Conservation (phyloP, 64 coral and sea anemone genomes). For the Actinia equina region DNA sequence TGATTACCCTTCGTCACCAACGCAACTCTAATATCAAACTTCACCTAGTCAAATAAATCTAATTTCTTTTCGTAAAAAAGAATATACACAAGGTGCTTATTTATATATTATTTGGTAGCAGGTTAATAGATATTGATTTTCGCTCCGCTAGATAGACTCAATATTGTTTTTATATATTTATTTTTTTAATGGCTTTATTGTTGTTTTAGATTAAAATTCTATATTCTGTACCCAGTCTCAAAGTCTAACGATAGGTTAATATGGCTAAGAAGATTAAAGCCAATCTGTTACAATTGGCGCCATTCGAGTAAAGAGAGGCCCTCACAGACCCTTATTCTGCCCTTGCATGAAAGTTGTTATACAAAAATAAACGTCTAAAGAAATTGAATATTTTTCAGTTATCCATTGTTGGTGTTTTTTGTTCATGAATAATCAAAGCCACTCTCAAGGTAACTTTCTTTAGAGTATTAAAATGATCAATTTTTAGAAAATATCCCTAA, state of each 20-base stretch:
- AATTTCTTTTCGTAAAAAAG: not conserved
- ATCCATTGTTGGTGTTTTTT: not conserved
- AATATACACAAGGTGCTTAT: not conserved
- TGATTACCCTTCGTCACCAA: not conserved
- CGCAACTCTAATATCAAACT: not conserved
- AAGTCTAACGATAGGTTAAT: not conserved
- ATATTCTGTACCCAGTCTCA: not conserved
- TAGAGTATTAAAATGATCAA: not conserved
- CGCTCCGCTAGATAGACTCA: not conserved
- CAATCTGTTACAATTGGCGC: not conserved
- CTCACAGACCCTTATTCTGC: not conserved
- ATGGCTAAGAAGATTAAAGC: not conserved
- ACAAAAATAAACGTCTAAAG: not conserved
- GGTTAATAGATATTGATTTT: not conserved
- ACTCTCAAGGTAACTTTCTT: not conserved
- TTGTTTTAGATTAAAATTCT: not conserved
- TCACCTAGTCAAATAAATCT: not conserved
- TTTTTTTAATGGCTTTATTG: not conserved
- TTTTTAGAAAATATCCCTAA: slow-evolving; percentile 6
- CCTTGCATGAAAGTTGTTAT: not conserved
- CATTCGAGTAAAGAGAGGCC: not conserved
- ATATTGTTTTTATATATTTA: not conserved
- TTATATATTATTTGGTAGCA: not conserved
- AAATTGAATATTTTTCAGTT: not conserved
- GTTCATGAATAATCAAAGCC: not conserved